phyloP scores from a whole-genome alignment of 2,888 invertebrate species.

The Morpho achilles region DNA sequence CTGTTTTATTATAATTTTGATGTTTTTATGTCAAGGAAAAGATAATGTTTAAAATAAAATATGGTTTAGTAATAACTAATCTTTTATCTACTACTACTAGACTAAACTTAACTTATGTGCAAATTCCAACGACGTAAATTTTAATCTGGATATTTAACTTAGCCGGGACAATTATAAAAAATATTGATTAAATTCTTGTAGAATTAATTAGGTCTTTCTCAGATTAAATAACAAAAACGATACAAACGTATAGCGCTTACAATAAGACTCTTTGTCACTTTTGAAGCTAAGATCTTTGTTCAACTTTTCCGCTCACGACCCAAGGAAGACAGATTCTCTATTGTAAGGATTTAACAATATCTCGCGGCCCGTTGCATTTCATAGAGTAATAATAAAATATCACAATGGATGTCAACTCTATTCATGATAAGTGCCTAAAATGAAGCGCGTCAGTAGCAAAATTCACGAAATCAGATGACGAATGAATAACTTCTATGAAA shows the following conservation, averaged over 20 bases:
- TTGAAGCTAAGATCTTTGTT: slow-evolving; percentile 58
- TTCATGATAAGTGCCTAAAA: slow-evolving; percentile 71
- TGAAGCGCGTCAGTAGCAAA: slow-evolving; percentile 66
- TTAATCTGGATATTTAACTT: too few species aligned
- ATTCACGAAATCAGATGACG: slow-evolving; percentile 63
- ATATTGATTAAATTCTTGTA: background rate
- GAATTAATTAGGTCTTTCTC: slow-evolving; percentile 3
- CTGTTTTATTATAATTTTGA: too few species aligned
- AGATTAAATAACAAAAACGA: slow-evolving; percentile 3
- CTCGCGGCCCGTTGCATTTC: slow-evolving; percentile 71
- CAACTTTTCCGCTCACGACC: slow-evolving; percentile 71
- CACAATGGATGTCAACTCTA: slow-evolving; percentile 75
- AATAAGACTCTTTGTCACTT: slow-evolving; percentile 39
- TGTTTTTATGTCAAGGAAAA: too few species aligned
- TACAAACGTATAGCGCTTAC: slow-evolving; percentile 11
- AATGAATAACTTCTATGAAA: slow-evolving; percentile 54
- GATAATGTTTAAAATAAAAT: too few species aligned
- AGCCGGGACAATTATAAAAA: background rate
- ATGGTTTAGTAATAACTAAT: too few species aligned
- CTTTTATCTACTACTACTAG: too few species aligned
- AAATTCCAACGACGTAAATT: too few species aligned
- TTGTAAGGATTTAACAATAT: slow-evolving; percentile 75
- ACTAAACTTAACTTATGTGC: too few species aligned
- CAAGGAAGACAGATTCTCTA: slow-evolving; percentile 66
- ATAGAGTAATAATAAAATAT: slow-evolving; percentile 74